Conservation (phyloP, 1,140 invertebrate species). For the Procambarus virginalis region DNA sequence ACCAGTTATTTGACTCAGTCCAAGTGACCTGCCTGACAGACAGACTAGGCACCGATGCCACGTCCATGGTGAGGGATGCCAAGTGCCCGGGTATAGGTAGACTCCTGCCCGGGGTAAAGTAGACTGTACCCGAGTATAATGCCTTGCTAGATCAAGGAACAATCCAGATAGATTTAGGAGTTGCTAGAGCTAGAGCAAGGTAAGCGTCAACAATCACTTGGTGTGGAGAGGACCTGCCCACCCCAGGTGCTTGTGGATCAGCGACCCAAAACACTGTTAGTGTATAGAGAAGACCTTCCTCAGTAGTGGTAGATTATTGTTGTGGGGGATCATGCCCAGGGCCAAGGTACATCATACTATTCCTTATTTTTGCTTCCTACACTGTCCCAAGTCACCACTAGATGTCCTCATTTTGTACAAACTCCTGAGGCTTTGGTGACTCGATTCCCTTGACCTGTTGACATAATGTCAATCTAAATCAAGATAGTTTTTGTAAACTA, state of each 20-base stretch:
- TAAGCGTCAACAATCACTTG: constrained; percentile 24
- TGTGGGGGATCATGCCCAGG: constrained; percentile 11
- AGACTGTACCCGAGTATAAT: constrained; percentile 64
- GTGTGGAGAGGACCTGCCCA: not conserved
- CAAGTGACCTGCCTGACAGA: constrained; percentile 45
- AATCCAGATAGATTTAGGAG: not conserved
- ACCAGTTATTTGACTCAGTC: constrained; percentile 36
- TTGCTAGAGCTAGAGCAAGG: constrained; percentile 19
- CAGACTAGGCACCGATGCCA: constrained; percentile 51
- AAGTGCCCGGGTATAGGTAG: constrained; percentile 66
- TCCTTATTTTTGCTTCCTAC: not conserved
- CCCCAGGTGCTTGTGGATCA: constrained; percentile 34
- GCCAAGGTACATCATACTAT: constrained; percentile 6
- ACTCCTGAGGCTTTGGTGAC: too few relatives aligned
- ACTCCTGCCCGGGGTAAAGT: constrained; percentile 65
- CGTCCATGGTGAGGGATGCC: constrained; percentile 65
- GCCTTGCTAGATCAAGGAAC: constrained; percentile 29
- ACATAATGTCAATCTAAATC: not conserved
- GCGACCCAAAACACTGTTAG: constrained; percentile 19
- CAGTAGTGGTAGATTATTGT: constrained; percentile 25
- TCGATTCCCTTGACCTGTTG: not conserved
- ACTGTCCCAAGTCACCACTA: not conserved
- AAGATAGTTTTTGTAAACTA: not conserved
- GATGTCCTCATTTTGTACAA: too few relatives aligned
- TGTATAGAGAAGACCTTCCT: constrained; percentile 45